phyloP scores from a whole-genome alignment of 2,888 invertebrate species.

The Calephelis perditalis region DNA sequence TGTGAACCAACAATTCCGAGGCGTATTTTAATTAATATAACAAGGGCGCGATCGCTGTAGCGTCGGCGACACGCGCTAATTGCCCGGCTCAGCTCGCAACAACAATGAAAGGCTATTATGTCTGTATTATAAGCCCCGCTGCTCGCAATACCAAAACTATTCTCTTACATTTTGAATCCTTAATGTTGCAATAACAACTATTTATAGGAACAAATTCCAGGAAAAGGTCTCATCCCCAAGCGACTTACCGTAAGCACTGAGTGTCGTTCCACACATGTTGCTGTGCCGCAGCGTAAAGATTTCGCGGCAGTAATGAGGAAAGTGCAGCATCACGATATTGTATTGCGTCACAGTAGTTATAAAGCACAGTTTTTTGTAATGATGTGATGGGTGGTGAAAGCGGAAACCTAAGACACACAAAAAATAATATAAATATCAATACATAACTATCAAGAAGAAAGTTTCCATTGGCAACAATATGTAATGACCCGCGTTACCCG shows the following conservation, averaged over 20 bases:
- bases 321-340: background rate
- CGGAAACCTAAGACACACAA: no score
- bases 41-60: slow-evolving; percentile 17
- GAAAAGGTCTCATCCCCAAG: no score
- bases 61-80: slow-evolving; percentile 20
- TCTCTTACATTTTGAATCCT: background rate
- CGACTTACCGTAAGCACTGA: no score
- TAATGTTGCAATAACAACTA: background rate
- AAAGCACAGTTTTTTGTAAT: no score
- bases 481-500: no score
- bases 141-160: slow-evolving; percentile 15
- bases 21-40: slow-evolving; percentile 22
- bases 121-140: slow-evolving; percentile 11
- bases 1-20: slow-evolving; percentile 16
- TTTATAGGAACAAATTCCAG: no score
- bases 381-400: no score
- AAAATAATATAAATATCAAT: no score
- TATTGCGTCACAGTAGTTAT: background rate
- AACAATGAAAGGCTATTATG: slow-evolving; percentile 18
- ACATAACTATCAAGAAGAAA: no score
- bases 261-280: no score
- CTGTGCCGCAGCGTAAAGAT: no score
- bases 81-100: slow-evolving; percentile 14
- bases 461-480: no score
- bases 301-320: background rate